Evolutionary conservation across 35 echinoderm and acorn worm species (phyloP), one percentile per base, ranked within the genome.

Genomic region (Apostichopus californicus): DNA sequence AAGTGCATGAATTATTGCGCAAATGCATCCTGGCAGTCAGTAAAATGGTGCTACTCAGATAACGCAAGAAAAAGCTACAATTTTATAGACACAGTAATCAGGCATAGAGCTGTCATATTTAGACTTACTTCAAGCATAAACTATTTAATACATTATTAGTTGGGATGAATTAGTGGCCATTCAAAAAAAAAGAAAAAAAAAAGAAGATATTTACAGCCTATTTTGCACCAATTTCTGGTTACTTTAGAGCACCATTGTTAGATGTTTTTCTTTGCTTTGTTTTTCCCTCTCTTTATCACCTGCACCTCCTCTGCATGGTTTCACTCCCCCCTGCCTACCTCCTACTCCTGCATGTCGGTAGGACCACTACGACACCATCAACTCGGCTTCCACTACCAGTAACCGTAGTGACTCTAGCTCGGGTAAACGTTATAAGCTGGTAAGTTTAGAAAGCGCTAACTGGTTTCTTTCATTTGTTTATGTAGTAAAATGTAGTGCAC

Each of bases 381-480:
- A 85, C 57, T 85, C 81, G 0, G 56, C 22, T 5, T 85, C 81
- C 55, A 58, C 81, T 15, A 25, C 81, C 56, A 85, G 81, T 85
- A 85, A 85, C 52, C 81, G 86, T 72, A 89, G 86, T 72, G 60
- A 52, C 61, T 89, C 86, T 68, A 89, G 86, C 46, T 24, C 28
- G 26, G 86, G 61, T 17, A 89, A 89, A 66, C 57, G 86, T 21
- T 89, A 89, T 57, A 89, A 89, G 22, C 57, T 89, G 86, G 86
- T 89, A 21, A 89, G 86, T 89, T 72, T 14, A 18, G 11, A 68
- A 8, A 14, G 64, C 18, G 64, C 10, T 46, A 46, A 46, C 34
- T 46, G 34, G 34, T 46, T 46, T 46, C 34, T 46, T 46, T 46
- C 2, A 2, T 46, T 46, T 46, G 34, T 46, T 4, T 46, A 46